Evolutionary conservation across 2,113 vertebrate genomes (phyloP).

Genomic region (Corythornis vintsioides): DNA sequence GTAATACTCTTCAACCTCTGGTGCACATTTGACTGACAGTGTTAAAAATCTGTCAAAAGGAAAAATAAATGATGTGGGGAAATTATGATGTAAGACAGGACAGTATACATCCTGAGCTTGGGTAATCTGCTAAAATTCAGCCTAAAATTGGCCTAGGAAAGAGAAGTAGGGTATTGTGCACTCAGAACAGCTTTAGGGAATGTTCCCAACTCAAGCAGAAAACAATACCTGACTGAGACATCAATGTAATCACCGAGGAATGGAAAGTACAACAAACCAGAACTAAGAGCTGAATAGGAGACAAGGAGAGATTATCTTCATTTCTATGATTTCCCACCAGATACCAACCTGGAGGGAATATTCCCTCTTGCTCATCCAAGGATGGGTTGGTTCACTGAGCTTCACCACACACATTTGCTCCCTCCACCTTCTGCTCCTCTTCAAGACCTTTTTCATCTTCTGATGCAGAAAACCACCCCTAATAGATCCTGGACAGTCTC

Average conservation of each 20-base stretch:
- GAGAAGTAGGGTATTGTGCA: background rate
- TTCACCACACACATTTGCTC: background rate
- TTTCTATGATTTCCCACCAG: conserved; percentile 22
- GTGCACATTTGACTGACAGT: conserved; percentile 39
- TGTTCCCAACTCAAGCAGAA: conserved; percentile 42
- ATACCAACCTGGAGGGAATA: background rate
- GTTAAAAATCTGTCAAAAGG: conserved; percentile 54
- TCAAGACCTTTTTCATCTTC: background rate
- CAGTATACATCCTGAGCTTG: conserved; percentile 20
- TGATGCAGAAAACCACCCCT: background rate
- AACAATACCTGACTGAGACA: conserved; percentile 46
- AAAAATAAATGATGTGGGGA: conserved; percentile 55
- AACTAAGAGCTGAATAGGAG: conserved; percentile 24
- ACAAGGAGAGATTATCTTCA: conserved; percentile 5
- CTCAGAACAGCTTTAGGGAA: conserved; percentile 43
- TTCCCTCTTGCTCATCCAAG: background rate
- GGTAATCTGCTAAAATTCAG: conserved; percentile 36
- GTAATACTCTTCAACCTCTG: conserved; percentile 47
- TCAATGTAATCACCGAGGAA: background rate
- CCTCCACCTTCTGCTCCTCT: background rate
- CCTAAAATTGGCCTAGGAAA: conserved; percentile 40
- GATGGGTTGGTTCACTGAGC: background rate
- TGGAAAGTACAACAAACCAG: conserved; percentile 33
- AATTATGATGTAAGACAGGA: conserved; percentile 43
- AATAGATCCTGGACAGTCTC: background rate